These are phyloP conservation scores for Scaptomyza tumidula DNA, from an alignment of 2,888 invertebrate species.

Conservation along the genomic window DNA sequence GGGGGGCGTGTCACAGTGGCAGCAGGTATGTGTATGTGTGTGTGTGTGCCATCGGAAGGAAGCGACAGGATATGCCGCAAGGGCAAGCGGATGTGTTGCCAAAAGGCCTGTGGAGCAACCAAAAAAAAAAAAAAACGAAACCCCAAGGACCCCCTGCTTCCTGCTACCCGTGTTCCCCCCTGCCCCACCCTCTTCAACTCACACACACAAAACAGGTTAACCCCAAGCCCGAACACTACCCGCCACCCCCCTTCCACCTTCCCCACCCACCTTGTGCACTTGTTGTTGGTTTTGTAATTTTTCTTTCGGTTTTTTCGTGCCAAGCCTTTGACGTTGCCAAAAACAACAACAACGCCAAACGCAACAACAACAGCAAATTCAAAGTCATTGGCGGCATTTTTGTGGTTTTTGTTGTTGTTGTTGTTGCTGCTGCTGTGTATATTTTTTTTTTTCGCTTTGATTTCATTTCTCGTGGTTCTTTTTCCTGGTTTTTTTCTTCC, in stretches of 20 bases:
- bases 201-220: neutral
- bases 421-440: conserved; percentile 15
- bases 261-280: neutral
- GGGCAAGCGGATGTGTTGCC: conserved; percentile 78
- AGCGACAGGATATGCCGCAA: conserved; percentile 71
- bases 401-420: conserved; percentile 61
- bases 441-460: conserved; percentile 5
- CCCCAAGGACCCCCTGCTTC: neutral
- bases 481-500: neutral
- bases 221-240: conserved; percentile 14
- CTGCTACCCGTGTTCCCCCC: neutral
- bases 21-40: neutral
- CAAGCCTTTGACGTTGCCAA: conserved; percentile 47
- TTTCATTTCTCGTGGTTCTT: conserved; percentile 6
- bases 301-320: neutral
- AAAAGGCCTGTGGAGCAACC: conserved; percentile 31
- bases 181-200: neutral
- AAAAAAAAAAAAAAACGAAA: conserved; percentile 5
- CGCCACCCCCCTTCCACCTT: neutral
- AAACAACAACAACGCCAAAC: conserved; percentile 21
- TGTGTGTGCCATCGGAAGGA: conserved; percentile 55
- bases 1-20: neutral
- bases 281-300: conserved; percentile 32
- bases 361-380: conserved; percentile 26
- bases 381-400: conserved; percentile 70